These are phyloP conservation scores for Drosophila busckii DNA, from an alignment of 1,140 invertebrate species.

Conservation along the genomic window DNA sequence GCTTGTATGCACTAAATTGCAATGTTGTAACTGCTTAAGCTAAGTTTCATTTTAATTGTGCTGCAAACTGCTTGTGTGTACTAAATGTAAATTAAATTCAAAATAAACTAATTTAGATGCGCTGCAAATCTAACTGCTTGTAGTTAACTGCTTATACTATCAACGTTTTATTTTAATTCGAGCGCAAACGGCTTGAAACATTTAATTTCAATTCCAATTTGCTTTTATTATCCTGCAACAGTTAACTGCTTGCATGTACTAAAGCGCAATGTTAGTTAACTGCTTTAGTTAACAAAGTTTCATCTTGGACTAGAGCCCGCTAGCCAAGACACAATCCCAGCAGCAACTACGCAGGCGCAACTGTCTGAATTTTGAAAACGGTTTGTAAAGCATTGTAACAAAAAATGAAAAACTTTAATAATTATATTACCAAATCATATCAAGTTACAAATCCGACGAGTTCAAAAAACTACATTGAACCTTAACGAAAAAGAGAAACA, in stretches of 20 bases:
- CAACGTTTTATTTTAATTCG: too few species aligned
- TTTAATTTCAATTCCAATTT: too few species aligned
- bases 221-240: not conserved
- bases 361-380: not conserved
- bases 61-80: not conserved
- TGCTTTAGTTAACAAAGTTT: not conserved
- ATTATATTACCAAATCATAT: too few species aligned
- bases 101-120: not conserved
- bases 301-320: too few species aligned
- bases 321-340: not conserved
- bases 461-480: constrained; percentile 42
- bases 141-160: not conserved
- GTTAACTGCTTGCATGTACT: constrained; percentile 2
- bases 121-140: constrained; percentile 15
- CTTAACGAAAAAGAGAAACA: constrained; percentile 1
- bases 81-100: not conserved
- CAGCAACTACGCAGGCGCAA: constrained; percentile 13
- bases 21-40: too few species aligned
- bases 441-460: constrained; percentile 11
- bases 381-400: not conserved
- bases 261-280: not conserved
- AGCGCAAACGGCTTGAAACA: too few species aligned
- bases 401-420: too few species aligned
- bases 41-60: too few species aligned
- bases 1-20: too few species aligned